Evolutionary conservation across 53 echinoderm and acorn worm species (phyloP).

Genomic region (Crossaster papposus): DNA sequence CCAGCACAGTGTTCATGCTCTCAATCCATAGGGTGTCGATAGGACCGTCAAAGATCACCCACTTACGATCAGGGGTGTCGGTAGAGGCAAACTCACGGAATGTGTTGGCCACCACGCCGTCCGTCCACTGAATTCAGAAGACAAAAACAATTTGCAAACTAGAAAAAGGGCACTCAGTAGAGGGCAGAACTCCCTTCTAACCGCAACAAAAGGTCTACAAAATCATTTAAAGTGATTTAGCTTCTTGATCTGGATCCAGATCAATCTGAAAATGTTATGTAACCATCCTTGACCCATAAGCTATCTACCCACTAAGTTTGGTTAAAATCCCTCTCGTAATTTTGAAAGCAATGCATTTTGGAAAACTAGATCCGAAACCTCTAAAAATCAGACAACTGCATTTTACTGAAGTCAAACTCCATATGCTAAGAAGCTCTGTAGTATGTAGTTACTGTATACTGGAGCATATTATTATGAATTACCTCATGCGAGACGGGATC

Average conservation of each 20-base stretch:
- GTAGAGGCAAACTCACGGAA: slow-evolving; percentile 99
- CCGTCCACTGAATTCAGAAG: slow-evolving; percentile 85
- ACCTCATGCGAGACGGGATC: slow-evolving; percentile 99
- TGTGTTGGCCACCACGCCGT: slow-evolving; percentile 97
- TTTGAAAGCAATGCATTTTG: too few species aligned
- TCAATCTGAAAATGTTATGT: too few species aligned
- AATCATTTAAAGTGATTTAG: too few species aligned
- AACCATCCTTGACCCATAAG: too few species aligned
- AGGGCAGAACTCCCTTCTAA: too few species aligned
- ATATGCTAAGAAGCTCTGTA: too few species aligned
- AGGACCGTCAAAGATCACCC: slow-evolving; percentile 98
- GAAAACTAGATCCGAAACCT: too few species aligned
- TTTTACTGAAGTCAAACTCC: background rate
- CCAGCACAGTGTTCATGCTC: slow-evolving; percentile 99
- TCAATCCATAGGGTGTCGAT: slow-evolving; percentile 99
- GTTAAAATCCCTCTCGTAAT: too few species aligned
- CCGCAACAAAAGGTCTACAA: too few species aligned
- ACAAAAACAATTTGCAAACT: background rate
- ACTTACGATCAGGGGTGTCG: slow-evolving; percentile 97
- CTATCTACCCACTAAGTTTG: too few species aligned
- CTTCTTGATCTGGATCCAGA: too few species aligned
- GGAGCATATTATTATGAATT: background rate
- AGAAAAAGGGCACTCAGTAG: too few species aligned
- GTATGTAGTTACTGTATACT: background rate
- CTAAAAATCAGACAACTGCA: background rate